phyloP scores from a whole-genome alignment of 2,113 vertebrate species.

The Equus quagga region DNA sequence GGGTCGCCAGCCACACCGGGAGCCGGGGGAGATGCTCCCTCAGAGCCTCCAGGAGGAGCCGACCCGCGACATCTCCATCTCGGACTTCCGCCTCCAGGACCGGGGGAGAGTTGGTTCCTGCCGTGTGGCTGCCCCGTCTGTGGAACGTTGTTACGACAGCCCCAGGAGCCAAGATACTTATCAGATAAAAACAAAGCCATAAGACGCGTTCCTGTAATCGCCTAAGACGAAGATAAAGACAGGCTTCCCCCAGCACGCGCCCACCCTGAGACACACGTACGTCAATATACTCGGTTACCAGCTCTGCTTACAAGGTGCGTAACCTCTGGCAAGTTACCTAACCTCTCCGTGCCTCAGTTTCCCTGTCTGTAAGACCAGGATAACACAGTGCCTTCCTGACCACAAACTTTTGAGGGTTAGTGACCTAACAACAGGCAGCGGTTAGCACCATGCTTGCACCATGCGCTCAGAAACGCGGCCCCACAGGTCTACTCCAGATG shows the following conservation, averaged over 20 bases:
- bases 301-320: background rate
- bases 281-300: rapidly evolving
- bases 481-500: rapidly evolving
- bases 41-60: rapidly evolving
- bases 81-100: background rate
- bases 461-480: background rate
- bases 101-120: background rate
- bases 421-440: rapidly evolving
- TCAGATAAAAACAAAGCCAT: too few relatives aligned
- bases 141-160: background rate
- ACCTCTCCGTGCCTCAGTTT: background rate
- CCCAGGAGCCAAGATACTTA: background rate
- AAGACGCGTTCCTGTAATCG: rapidly evolving
- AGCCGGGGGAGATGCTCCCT: rapidly evolving
- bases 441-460: background rate
- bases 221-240: background rate
- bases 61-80: rapidly evolving
- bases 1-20: background rate
- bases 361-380: background rate
- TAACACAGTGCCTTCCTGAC: rapidly evolving
- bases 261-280: rapidly evolving
- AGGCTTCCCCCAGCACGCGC: rapidly evolving
- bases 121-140: background rate
- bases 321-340: background rate
- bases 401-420: background rate